Conservation (phyloP, 2,113 vertebrate species). For the Plestiodon gilberti region DNA sequence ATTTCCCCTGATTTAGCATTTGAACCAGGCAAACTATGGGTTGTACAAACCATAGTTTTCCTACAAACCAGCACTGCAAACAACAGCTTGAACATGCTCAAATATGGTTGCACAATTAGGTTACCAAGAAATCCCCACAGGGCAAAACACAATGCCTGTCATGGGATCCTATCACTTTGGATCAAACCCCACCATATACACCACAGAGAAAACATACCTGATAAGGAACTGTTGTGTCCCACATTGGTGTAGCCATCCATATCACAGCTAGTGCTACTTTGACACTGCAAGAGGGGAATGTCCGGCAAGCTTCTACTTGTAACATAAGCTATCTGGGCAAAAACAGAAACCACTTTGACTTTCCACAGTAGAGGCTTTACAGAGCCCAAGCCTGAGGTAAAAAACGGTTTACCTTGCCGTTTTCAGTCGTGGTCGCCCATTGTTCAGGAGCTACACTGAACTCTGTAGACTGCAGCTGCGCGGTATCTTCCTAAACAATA, state of each 20-base stretch:
- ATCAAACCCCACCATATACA: neutral
- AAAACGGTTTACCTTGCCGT: neutral
- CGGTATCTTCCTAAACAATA: neutral
- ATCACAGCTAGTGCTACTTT: neutral
- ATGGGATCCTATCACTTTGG: neutral
- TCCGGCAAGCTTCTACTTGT: slow-evolving; percentile 34
- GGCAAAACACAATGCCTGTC: neutral
- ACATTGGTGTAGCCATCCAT: neutral
- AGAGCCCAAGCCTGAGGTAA: neutral
- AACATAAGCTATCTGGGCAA: neutral
- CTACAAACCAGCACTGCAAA: too few relatives aligned
- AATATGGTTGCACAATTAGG: too few relatives aligned
- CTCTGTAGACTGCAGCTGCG: neutral
- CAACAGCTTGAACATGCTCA: too few relatives aligned
- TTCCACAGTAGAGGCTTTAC: neutral
- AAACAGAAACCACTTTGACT: neutral
- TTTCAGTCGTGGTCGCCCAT: neutral
- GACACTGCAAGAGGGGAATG: neutral
- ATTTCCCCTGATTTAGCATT: neutral
- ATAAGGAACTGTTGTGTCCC: neutral
- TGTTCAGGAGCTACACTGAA: neutral
- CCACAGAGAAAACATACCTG: neutral
- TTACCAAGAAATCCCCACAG: neutral
- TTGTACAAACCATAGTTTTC: too few relatives aligned
- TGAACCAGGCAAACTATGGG: neutral